These are phyloP conservation scores for Tipula lateralis DNA, from an alignment of 2,888 invertebrate genomes.

Conservation along the genomic window DNA sequence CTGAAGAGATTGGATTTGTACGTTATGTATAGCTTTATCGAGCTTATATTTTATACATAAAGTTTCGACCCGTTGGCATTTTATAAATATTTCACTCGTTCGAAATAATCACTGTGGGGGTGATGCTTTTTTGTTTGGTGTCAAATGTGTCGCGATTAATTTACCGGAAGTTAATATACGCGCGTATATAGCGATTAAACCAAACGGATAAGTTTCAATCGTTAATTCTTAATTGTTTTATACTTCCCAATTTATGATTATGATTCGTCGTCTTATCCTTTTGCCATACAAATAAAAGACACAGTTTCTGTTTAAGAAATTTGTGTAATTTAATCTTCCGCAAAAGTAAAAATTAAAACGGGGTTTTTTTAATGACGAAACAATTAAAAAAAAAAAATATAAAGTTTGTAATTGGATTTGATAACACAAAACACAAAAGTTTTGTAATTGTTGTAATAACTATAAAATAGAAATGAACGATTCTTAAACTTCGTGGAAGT, in stretches of 20 bases:
- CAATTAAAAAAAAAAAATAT: not conserved
- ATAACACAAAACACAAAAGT: not conserved
- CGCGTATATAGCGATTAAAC: not conserved
- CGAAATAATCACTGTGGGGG: not conserved
- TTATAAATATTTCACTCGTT: not conserved
- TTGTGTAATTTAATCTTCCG: constrained; percentile 19
- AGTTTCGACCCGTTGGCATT: not conserved
- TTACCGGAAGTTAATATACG: not conserved
- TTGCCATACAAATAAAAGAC: not conserved
- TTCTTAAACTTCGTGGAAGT: not conserved
- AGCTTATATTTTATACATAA: not conserved
- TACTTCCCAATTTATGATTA: not conserved
- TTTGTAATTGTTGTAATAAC: not conserved
- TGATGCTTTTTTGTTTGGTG: not conserved
- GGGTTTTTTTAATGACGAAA: not conserved
- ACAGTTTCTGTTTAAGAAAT: not conserved
- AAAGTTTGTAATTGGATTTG: not conserved
- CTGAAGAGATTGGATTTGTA: not conserved
- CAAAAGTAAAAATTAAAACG: not conserved
- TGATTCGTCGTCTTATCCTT: not conserved
- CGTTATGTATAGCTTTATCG: not conserved
- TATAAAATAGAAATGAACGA: not conserved
- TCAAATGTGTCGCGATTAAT: not conserved
- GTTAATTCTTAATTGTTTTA: not conserved
- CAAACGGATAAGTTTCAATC: not conserved